Evolutionary conservation across 1,140 invertebrate genomes (phyloP).

Genomic region (Apis mellifera): Amel_HAv3.1 CM009936.2:4407001-4407500

Average conservation of each 20-base stretch:
- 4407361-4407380: slow-evolving; percentile 64
- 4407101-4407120: slow-evolving; percentile 1
- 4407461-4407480: too few species aligned
- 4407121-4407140: neutral
- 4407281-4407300: slow-evolving; percentile 40
- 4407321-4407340: slow-evolving; percentile 60
- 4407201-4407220: slow-evolving; percentile 50
- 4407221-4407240: slow-evolving; percentile 41
- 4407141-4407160: neutral
- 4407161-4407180: neutral
- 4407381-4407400: slow-evolving; percentile 61
- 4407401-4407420: slow-evolving; percentile 56
- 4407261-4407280: slow-evolving; percentile 35
- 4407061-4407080: neutral
- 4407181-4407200: slow-evolving; percentile 17
- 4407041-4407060: slow-evolving; percentile 8
- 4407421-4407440: slow-evolving; percentile 32
- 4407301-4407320: slow-evolving; percentile 33
- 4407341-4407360: slow-evolving; percentile 68
- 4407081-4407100: slow-evolving; percentile 4
- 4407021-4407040: neutral
- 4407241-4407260: slow-evolving; percentile 42
- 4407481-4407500: too few species aligned
- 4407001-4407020: neutral
- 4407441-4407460: slow-evolving; percentile 25